These are phyloP conservation scores for Dendrocincla fuliginosa DNA, from an alignment of 2,797 vertebrate species.

Conservation along the genomic window DNA sequence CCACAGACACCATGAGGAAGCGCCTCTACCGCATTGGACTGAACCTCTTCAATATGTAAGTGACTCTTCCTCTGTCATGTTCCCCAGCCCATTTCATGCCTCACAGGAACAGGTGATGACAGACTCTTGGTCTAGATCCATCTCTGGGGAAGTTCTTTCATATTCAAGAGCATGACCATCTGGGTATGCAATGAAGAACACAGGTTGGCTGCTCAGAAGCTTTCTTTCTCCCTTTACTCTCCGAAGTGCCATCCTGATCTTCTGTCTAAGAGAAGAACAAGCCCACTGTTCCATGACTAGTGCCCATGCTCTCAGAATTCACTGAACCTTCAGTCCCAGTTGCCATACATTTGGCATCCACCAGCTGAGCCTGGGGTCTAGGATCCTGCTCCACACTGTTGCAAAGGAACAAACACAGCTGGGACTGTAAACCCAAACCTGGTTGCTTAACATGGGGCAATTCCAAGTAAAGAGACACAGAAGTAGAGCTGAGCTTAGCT, in stretches of 20 bases:
- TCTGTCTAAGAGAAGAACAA: neutral
- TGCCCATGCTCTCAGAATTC: neutral
- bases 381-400: neutral
- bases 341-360: neutral
- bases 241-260: neutral
- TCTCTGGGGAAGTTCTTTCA: neutral
- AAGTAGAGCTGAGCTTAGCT: neutral
- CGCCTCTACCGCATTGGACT: conserved; percentile 97
- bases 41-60: conserved; percentile 99
- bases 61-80: conserved; percentile 11
- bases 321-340: neutral
- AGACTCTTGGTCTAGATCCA: neutral
- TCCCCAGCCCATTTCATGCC: neutral
- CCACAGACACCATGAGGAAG: conserved; percentile 97
- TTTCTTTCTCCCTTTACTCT: neutral
- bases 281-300: neutral
- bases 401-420: neutral
- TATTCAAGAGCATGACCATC: neutral
- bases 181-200: neutral
- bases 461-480: neutral
- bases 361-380: neutral
- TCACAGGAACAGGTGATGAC: neutral
- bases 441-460: neutral
- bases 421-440: neutral
- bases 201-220: neutral